Percentiles rank a stretch among this genome's conserved stretches.
These are phyloP conservation scores for Forbesichthys agassizii DNA, from an alignment of 2,113 vertebrate species.

Conservation along the genomic window DNA sequence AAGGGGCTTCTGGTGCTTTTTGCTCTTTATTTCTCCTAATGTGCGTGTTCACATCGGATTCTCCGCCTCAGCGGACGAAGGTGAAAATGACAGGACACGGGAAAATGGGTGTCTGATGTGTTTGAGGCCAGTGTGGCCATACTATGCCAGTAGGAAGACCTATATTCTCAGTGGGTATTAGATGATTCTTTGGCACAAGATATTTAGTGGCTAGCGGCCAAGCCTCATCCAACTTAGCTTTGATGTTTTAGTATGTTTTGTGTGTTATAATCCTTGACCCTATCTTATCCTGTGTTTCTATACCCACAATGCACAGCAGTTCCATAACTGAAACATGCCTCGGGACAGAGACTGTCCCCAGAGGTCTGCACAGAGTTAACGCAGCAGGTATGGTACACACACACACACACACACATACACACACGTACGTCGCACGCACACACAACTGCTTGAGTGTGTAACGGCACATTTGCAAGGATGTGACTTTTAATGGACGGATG, in stretches of 20 bases:
- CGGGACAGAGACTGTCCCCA: slow-evolving; percentile 58
- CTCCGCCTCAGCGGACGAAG: slow-evolving; percentile 64
- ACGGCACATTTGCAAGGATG: slow-evolving; percentile 57
- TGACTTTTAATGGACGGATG: slow-evolving; percentile 67
- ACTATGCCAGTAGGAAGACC: slow-evolving; percentile 54
- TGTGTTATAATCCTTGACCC: slow-evolving; percentile 19
- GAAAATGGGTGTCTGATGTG: slow-evolving; percentile 27
- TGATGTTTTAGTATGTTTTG: neutral
- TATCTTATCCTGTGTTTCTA: slow-evolving; percentile 33
- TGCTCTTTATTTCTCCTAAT: slow-evolving; percentile 75
- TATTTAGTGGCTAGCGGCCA: slow-evolving; percentile 53
- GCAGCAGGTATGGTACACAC: slow-evolving; percentile 65
- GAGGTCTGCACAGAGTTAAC: slow-evolving; percentile 75
- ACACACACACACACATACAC: slow-evolving; percentile 10
- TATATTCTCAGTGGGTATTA: slow-evolving; percentile 64
- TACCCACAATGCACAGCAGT: slow-evolving; percentile 46
- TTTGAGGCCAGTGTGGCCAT: slow-evolving; percentile 40
- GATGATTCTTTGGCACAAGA: slow-evolving; percentile 44
- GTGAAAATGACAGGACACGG: slow-evolving; percentile 55
- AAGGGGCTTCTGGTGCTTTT: slow-evolving; percentile 73
- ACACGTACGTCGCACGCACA: slow-evolving; percentile 1
- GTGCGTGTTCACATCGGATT: slow-evolving; percentile 67
- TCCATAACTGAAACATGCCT: slow-evolving; percentile 32
- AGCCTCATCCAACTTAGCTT: neutral
- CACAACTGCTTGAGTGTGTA: slow-evolving; percentile 11